Percentiles rank a stretch among this genome's conserved stretches.
Conservation (phyloP, 2,797 vertebrate species). For the Peromyscus nudipes region DNA sequence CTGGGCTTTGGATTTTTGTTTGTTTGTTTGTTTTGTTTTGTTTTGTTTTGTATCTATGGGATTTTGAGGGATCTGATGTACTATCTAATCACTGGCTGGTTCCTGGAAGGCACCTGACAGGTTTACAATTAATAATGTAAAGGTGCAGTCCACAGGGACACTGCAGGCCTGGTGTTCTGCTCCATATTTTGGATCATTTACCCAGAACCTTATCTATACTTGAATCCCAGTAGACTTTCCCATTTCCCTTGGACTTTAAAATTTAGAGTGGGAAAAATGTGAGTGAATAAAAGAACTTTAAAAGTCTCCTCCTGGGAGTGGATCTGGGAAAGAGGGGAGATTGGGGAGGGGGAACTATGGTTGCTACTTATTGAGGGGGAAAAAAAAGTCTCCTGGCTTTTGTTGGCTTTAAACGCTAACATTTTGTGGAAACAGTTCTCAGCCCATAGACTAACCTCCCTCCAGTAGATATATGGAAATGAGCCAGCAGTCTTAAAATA, state of each 20-base stretch:
- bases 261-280: constrained; percentile 37
- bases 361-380: background rate
- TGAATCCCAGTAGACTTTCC: constrained; percentile 21
- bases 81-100: background rate
- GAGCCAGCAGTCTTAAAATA: constrained; percentile 59
- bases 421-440: background rate
- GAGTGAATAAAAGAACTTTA: constrained; percentile 59
- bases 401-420: background rate
- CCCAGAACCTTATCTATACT: background rate
- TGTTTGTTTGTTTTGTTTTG: too few species aligned
- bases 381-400: background rate
- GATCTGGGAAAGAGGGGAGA: background rate
- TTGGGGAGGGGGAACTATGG: background rate
- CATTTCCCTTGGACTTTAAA: background rate
- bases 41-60: background rate
- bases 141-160: background rate
- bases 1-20: background rate
- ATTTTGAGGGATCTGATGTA: background rate
- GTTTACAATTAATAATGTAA: background rate
- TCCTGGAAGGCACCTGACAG: background rate
- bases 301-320: background rate
- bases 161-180: background rate
- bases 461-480: constrained; percentile 21
- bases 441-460: background rate
- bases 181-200: constrained; percentile 11